These are phyloP conservation scores for Mya arenaria DNA, from an alignment of 1,140 invertebrate genomes.

Conservation along the genomic window DNA sequence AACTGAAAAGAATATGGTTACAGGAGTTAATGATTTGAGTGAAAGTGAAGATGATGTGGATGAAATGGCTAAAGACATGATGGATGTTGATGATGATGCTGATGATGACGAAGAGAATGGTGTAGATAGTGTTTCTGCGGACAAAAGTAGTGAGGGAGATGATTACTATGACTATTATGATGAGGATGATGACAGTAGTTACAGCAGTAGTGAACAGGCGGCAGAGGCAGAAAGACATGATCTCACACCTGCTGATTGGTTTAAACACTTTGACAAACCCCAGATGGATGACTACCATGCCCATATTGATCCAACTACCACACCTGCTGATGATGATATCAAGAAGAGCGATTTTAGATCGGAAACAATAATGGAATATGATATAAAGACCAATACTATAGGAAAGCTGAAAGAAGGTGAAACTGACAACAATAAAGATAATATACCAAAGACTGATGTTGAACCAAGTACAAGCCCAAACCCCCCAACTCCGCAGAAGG, in stretches of 20 bases:
- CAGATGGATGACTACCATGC: slow-evolving; percentile 20
- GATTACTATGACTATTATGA: slow-evolving; percentile 53
- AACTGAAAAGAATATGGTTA: slow-evolving; percentile 10
- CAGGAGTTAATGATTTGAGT: slow-evolving; percentile 6
- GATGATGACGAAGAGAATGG: slow-evolving; percentile 16
- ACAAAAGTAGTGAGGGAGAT: slow-evolving; percentile 23
- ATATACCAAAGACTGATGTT: slow-evolving; percentile 62
- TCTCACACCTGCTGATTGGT: background rate
- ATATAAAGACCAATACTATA: background rate
- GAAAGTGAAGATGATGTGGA: slow-evolving; percentile 30
- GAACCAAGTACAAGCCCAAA: slow-evolving; percentile 70
- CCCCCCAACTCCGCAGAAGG: slow-evolving; percentile 64
- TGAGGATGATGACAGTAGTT: slow-evolving; percentile 42
- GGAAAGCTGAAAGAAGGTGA: background rate
- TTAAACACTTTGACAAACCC: slow-evolving; percentile 32
- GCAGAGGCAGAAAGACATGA: slow-evolving; percentile 6
- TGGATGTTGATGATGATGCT: slow-evolving; percentile 44
- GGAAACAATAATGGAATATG: background rate
- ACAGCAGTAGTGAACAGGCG: slow-evolving; percentile 45
- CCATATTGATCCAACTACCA: slow-evolving; percentile 15
- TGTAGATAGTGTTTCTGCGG: slow-evolving; percentile 6
- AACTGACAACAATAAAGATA: background rate
- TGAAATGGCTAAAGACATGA: slow-evolving; percentile 33
- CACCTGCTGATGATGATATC: background rate
- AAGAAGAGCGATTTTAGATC: background rate